A percentile compares a stretch with the other conserved stretches of the same genome.
These are phyloP conservation scores for Balearica regulorum DNA, from an alignment of 2,797 vertebrate species.

Conservation along the genomic window DNA sequence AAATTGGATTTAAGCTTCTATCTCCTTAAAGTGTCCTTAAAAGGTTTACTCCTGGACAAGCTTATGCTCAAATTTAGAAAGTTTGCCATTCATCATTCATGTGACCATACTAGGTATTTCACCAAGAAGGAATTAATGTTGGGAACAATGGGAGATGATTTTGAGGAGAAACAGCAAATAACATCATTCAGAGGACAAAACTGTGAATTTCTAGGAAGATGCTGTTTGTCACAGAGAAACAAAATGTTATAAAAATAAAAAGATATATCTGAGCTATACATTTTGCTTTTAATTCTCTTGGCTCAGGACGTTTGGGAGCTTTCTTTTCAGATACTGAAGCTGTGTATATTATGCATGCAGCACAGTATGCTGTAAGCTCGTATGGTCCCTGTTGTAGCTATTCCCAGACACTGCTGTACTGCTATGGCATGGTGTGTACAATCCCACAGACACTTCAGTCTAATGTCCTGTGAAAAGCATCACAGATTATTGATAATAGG, in stretches of 20 bases:
- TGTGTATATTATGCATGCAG: neutral
- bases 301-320: neutral
- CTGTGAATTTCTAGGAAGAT: neutral
- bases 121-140: neutral
- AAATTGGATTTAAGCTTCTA: neutral
- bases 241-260: neutral
- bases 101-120: conserved; percentile 34
- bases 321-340: neutral
- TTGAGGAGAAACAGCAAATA: conserved; percentile 5
- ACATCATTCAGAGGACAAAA: neutral
- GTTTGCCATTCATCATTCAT: neutral
- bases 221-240: neutral
- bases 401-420: neutral
- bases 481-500: neutral
- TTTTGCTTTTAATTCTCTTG: neutral
- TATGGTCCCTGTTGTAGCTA: neutral
- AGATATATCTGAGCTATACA: neutral
- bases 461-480: neutral
- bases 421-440: neutral
- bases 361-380: neutral
- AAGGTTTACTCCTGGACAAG: conserved; percentile 32
- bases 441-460: neutral
- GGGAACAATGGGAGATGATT: neutral
- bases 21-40: conserved; percentile 3
- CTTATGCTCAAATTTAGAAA: neutral